Evolutionary conservation across 2,113 vertebrate species (phyloP).

Genomic region (Otolemur garnettii): DNA sequence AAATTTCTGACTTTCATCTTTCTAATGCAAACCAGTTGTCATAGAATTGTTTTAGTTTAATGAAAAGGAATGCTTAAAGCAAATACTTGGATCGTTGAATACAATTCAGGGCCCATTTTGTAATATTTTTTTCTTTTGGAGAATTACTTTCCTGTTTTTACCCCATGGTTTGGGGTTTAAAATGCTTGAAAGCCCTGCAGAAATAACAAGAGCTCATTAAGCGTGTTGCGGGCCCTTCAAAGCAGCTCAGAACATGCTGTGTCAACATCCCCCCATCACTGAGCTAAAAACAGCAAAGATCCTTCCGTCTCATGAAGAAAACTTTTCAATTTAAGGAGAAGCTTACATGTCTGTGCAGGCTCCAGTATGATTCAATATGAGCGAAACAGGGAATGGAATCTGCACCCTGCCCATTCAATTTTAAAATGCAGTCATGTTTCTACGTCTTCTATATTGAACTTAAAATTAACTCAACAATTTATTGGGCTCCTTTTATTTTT

Average conservation of each 20-base stretch:
- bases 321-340: neutral
- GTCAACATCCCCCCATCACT: neutral
- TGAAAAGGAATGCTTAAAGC: constrained; percentile 44
- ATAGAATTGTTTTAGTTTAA: constrained; percentile 3
- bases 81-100: neutral
- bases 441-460: neutral
- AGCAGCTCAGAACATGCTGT: constrained; percentile 3
- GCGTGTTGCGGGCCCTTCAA: neutral
- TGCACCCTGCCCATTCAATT: neutral
- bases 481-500: neutral
- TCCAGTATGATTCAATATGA: neutral
- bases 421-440: constrained; percentile 13
- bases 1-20: neutral
- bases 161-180: constrained; percentile 45
- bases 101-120: constrained; percentile 30
- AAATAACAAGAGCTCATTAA: constrained; percentile 56
- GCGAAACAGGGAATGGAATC: neutral
- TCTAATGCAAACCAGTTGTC: neutral
- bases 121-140: constrained; percentile 27
- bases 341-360: neutral
- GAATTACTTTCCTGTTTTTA: constrained; percentile 55
- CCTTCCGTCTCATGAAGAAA: neutral
- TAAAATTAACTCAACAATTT: neutral
- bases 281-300: constrained; percentile 31
- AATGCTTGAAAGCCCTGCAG: constrained; percentile 53